Evolutionary conservation across 1,140 invertebrate species (phyloP).

Genomic region (Rhyzopertha dominica): DNA sequence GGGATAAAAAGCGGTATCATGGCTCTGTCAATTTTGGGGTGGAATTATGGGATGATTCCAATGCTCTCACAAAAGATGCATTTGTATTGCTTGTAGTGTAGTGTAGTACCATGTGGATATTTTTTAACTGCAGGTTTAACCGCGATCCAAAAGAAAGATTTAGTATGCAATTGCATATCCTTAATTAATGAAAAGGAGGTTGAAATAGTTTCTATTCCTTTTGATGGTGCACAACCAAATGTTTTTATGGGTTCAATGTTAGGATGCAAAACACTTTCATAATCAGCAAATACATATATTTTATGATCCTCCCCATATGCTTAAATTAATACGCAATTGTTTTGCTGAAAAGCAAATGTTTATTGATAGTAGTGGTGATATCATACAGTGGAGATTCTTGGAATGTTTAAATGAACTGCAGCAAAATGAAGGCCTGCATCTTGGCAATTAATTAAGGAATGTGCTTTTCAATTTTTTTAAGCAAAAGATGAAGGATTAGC

Average conservation of each 20-base stretch:
- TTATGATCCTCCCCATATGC: conserved; percentile 29
- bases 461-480: conserved; percentile 35
- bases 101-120: conserved; percentile 13
- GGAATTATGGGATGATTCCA: too few relatives aligned
- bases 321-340: conserved; percentile 35
- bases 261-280: background rate
- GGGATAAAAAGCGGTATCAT: too few relatives aligned
- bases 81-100: conserved; percentile 11
- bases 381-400: conserved; percentile 31
- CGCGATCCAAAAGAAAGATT: conserved; percentile 1
- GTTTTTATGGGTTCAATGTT: background rate
- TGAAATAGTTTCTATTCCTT: conserved; percentile 10
- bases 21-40: too few relatives aligned
- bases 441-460: conserved; percentile 33
- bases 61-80: too few relatives aligned
- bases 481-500: conserved; percentile 42
- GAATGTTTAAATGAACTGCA: conserved; percentile 33
- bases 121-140: conserved; percentile 10
- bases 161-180: conserved; percentile 7
- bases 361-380: conserved; percentile 22
- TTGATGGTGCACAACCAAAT: conserved; percentile 12
- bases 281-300: conserved; percentile 20
- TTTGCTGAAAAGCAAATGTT: conserved; percentile 29
- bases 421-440: conserved; percentile 32
- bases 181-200: conserved; percentile 8